These are phyloP conservation scores for Orycteropus afer DNA, from an alignment of 2,113 vertebrate genomes.

Conservation along the genomic window DNA sequence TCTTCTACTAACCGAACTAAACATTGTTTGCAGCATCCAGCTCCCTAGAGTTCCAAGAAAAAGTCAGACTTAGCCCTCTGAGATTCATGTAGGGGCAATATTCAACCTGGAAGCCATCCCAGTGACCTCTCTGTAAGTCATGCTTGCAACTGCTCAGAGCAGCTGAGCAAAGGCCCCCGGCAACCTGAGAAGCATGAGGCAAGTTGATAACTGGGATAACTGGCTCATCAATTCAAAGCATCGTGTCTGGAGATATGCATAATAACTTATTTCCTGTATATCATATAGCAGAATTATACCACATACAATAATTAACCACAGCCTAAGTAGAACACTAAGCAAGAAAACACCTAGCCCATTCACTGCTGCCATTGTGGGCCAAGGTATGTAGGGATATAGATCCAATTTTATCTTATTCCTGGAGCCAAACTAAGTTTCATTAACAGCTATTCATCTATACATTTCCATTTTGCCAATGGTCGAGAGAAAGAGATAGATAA, in stretches of 20 bases:
- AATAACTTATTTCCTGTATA: not conserved
- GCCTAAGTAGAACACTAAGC: not conserved
- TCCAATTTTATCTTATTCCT: not conserved
- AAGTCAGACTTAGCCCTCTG: not conserved
- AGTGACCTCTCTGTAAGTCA: not conserved
- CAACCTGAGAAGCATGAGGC: not conserved
- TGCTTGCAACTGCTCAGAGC: not conserved
- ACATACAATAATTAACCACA: not conserved
- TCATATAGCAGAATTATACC: not conserved
- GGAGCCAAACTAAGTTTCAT: constrained; percentile 19
- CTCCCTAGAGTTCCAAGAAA: not conserved
- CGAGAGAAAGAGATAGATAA: not conserved
- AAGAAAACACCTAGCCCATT: not conserved
- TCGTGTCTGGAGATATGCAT: not conserved
- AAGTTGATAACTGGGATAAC: not conserved
- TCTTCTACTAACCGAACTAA: not conserved
- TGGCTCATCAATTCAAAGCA: not conserved
- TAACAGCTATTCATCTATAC: not conserved
- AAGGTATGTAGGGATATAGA: not conserved
- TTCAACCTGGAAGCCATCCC: not conserved
- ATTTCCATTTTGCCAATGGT: constrained; percentile 21
- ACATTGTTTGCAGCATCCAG: not conserved
- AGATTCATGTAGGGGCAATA: not conserved
- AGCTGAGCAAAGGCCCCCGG: not conserved
- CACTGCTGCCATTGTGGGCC: not conserved